Conservation (phyloP, 2,797 vertebrate species). For the Varecia variegata region DNA sequence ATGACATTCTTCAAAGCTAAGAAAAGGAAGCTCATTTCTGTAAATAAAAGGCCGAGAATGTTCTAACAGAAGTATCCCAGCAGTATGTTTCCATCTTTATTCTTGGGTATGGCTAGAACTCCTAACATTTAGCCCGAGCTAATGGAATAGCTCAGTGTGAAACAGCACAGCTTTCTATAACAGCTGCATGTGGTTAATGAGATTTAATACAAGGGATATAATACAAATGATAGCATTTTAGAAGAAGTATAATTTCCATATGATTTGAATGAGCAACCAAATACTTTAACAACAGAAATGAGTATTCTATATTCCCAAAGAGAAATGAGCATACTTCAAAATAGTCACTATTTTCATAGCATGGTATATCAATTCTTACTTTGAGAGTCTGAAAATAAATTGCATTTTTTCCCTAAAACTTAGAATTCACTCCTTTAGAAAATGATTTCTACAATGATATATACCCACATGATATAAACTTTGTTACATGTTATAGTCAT, state of each 20-base stretch:
- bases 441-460: constrained; percentile 71
- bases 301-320: constrained; percentile 30
- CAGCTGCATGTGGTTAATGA: constrained; percentile 47
- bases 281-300: constrained; percentile 54
- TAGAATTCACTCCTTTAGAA: constrained; percentile 68
- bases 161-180: constrained; percentile 45
- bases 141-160: background rate
- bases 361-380: constrained; percentile 56
- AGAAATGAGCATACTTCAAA: constrained; percentile 65
- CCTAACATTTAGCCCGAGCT: background rate
- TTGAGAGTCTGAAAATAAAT: constrained; percentile 67
- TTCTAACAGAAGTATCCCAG: background rate
- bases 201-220: constrained; percentile 50
- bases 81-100: background rate
- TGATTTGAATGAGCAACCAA: constrained; percentile 64
- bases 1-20: constrained; percentile 57
- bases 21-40: constrained; percentile 42
- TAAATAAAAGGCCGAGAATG: constrained; percentile 40
- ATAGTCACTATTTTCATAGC: constrained; percentile 68
- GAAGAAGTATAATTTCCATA: constrained; percentile 64
- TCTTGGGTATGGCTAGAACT: background rate
- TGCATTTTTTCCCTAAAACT: constrained; percentile 57
- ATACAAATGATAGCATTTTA: constrained; percentile 55
- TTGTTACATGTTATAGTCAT: constrained; percentile 61
- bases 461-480: constrained; percentile 58